Base-by-base conservation (phyloP, 2,113 vertebrate species). In the Petaurus breviceps region DNA sequence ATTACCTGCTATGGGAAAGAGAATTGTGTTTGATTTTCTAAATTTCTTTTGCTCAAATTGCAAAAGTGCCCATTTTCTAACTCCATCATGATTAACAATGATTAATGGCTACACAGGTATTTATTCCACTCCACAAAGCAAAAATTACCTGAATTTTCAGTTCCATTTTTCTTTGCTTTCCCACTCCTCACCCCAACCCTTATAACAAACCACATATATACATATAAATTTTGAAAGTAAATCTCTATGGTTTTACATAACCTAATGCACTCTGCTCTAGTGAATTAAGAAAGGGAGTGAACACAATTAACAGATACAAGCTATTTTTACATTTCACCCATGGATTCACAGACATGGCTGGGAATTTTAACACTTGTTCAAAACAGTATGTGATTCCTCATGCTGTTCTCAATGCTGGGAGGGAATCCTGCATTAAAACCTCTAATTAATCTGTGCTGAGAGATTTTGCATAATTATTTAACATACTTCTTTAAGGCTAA, bases 291-390 rank as follows among this genome's bases (percentile, higher is more conserved):
- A 84, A 43, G 7, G 37, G 96, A 98, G 93, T 97, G 97, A 98
- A 98, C 92, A 98, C 91, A 97, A 98, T 92, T 98, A 98, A 98
- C 92, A 97, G 94, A 98, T 96, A 96, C 0, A 9, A 98, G 89
- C 92, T 96, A 97, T 98, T 98, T 94, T 97, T 98, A 96, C 95
- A 90, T 96, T 98, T 98, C 93, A 97, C 96, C 90, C 68, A 93
- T 92, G 92, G 96, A 97, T 90, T 97, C 91, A 95, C 97, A 98
- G 96, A 98, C 97, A 98, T 98, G 97, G 94, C 94, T 93, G 95
- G 97, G 90, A 98, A 98, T 97, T 97, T 98, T 98, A 94, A 97
- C 92, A 94, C 96, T 98, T 98, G 94, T 98, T 98, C 92, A 95
- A 84, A 97, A 98, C 92, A 97, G 93, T 93, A 94, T 98, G 97